phyloP scores from a whole-genome alignment of 2,113 vertebrate species.

The Falco punctatus region DNA sequence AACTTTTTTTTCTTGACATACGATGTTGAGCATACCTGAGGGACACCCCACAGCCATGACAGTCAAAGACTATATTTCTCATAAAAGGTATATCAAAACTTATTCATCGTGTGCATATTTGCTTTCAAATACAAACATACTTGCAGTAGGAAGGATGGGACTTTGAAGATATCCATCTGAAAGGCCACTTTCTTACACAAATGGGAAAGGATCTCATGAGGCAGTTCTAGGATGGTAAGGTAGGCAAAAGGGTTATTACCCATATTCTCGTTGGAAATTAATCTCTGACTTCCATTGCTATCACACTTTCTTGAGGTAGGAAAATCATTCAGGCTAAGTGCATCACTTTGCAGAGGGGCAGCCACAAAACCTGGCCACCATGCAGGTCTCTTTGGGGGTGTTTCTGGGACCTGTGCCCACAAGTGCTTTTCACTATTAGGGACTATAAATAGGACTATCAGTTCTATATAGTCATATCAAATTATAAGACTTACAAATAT shows the following conservation, averaged over 20 bases:
- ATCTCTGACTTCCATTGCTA: not conserved
- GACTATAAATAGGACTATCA: not conserved
- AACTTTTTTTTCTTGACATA: not conserved
- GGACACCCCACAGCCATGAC: not conserved
- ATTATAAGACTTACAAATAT: not conserved
- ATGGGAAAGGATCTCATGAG: not conserved
- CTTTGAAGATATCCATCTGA: not conserved
- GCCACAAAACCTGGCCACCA: not conserved
- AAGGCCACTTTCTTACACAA: not conserved
- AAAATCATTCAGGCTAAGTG: not conserved
- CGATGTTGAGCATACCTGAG: not conserved
- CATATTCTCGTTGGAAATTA: not conserved
- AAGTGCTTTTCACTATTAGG: not conserved
- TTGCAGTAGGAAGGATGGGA: not conserved
- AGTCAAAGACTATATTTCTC: not conserved
- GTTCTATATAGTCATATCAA: not conserved
- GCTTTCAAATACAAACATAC: not conserved
- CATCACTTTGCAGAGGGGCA: not conserved
- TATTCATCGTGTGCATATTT: not conserved
- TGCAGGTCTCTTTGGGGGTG: fast-evolving
- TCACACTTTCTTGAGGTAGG: not conserved
- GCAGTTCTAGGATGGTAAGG: not conserved
- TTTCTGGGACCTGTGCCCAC: not conserved
- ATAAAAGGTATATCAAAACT: not conserved
- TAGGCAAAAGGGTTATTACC: not conserved